Evolutionary conservation across 2,888 invertebrate genomes (phyloP), one percentile per base, ranked within the genome.

Genomic region (Xestobium rufovillosum): DNA sequence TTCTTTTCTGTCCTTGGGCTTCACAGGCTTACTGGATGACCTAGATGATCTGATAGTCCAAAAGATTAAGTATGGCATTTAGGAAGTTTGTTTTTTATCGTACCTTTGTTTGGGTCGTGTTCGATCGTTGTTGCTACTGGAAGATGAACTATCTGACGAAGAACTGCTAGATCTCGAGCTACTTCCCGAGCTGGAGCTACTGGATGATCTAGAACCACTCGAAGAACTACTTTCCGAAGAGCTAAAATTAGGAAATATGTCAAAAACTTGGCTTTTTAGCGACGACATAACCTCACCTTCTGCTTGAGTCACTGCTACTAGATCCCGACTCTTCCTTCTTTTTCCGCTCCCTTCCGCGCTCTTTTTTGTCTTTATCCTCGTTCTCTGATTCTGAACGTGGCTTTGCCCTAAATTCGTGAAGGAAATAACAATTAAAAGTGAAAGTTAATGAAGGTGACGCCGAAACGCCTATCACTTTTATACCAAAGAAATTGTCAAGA

Each of bases 181-280:
- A 62, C 29, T 78, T 71, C 29, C 79, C 64, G 23, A 80, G 75
- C 42, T 79, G 63, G 85, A 84, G 49, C 83, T 84, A 56, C 83
- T 85, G 0, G 83, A 89, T 4, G 83, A 88, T 34, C 80, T 77
- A 0, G 87, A 86, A 9, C 80, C 83, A 41, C 82, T 78, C 0
- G 90, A 88, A 9, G 87, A 85, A 55, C 84, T 85, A 59, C 84
- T 85, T 39, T 80, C 84, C 4, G 86, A 86, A 12, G 87, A 84
- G 65, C 84, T 65, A 34, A 76, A 51, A 23, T 42, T 43, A 34
- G 8, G 23, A 29, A 16, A 11, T 13, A 16, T 36, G 29, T 34
- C 13, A 31, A 11, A 11, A 31, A 17, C 3, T n/a, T 16, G 26
- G 9, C 8, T 27, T 12, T 10, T 33, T 12, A 8, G 26, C 40